A percentile compares a stretch with the other conserved stretches of the same genome.
Evolutionary conservation across 2,888 invertebrate species (phyloP).

Genomic region (Phyto melanocephala): DNA sequence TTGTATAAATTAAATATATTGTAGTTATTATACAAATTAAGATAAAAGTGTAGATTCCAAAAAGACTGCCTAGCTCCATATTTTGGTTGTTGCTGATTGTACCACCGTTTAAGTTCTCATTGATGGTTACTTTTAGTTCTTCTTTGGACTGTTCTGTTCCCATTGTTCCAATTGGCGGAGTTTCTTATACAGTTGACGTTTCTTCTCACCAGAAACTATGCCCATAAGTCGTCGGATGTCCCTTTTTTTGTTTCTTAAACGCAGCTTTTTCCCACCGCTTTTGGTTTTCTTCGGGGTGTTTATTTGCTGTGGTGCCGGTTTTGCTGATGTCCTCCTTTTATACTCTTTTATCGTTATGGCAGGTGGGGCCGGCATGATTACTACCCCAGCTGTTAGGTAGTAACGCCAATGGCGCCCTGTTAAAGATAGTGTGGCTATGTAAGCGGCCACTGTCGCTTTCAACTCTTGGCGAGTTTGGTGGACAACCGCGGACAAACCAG

Average conservation of each 20-base stretch:
- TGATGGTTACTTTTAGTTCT: neutral
- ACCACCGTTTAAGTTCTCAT: neutral
- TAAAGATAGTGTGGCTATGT: too few relatives aligned
- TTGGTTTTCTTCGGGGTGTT: neutral
- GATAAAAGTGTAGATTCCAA: neutral
- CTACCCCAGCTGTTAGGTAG: too few relatives aligned
- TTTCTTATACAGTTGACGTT: too few relatives aligned
- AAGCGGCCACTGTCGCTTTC: too few relatives aligned
- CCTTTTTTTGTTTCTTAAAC: neutral
- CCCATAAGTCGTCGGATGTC: neutral
- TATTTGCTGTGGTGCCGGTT: neutral
- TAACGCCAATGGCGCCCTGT: too few relatives aligned
- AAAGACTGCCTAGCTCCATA: neutral
- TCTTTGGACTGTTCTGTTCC: neutral
- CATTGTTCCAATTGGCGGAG: too few relatives aligned
- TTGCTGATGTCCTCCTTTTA: too few relatives aligned
- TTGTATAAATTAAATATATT: neutral
- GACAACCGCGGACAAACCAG: too few relatives aligned
- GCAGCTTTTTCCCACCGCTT: neutral
- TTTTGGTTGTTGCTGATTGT: neutral
- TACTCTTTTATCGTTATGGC: neutral
- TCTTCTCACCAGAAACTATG: too few relatives aligned
- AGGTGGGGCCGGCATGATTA: too few relatives aligned
- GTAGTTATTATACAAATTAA: neutral
- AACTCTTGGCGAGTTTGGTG: too few relatives aligned